Base-by-base conservation (phyloP, 2,113 vertebrate genomes). In the Oncorhynchus masou region DNA sequence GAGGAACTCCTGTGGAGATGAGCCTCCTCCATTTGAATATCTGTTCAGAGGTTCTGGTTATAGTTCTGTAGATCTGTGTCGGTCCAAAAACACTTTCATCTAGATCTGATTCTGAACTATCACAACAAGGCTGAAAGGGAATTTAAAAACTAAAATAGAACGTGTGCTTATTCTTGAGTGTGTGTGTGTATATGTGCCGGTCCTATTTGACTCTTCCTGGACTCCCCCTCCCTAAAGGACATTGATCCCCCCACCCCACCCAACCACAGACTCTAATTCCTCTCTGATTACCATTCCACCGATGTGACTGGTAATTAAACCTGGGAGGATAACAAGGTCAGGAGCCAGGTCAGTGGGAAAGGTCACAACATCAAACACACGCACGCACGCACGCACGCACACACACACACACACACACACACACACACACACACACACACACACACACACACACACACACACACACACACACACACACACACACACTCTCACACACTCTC, bases 241-340 rank as follows among this genome's bases (percentile, higher is more conserved):
- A 89, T 88, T 88, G 88, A 92, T 88, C 86, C 83, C 34, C 29
- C 84, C 82, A 83, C 85, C 54, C 31, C 49, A 2, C 1, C 34
- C 51, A 81, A 77, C 79, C 83, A 76, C 74, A 62, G 77, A 72
- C 74, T n/a, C 29, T 6, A 25, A 13, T 82, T 86, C 83, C 79
- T 83, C 81, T 81, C 82, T 82, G 82, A 86, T 86, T 64, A 83
- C 79, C 79, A 72, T 74, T 78, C 79, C 71, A 4, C 22, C 19
- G 25, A 8, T 29, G 22, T 25, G 68, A 31, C 83, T 72, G 85
- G 87, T 91, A 92, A 90, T 91, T 88, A 90, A 90, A 89, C 89
- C 85, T 85, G 71, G 79, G 49, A 25, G 75, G 79, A 85, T 89
- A 90, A 91, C 79, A 83, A 87, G 85, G 83, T 82, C 73, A 79